These are phyloP conservation scores for Falcunculus frontatus DNA, from an alignment of 2,113 vertebrate species.

Conservation along the genomic window DNA sequence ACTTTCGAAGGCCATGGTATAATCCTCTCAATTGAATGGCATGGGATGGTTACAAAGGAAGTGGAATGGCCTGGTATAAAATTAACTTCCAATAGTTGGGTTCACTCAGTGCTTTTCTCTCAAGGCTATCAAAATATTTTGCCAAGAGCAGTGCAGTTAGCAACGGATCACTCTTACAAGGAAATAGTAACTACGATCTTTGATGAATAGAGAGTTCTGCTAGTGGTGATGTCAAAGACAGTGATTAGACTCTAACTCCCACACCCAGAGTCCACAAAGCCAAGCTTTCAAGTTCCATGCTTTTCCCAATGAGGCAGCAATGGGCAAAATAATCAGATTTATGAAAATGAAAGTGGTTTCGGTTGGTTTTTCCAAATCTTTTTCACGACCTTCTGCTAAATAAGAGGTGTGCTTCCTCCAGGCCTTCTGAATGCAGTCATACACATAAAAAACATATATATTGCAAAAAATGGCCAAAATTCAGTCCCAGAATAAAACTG, in stretches of 20 bases:
- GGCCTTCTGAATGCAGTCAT: background rate
- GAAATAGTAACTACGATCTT: background rate
- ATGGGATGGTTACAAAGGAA: background rate
- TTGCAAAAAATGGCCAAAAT: conserved; percentile 63
- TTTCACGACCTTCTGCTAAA: background rate
- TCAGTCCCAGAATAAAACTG: conserved; percentile 63
- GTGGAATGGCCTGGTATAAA: background rate
- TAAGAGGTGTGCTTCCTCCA: conserved; percentile 23
- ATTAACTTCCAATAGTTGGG: background rate
- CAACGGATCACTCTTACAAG: background rate
- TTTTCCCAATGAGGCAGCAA: background rate
- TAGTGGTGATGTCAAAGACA: background rate
- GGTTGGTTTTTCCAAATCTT: background rate
- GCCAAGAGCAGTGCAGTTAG: background rate
- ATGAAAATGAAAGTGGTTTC: background rate
- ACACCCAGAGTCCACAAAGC: background rate
- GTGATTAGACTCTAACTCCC: background rate
- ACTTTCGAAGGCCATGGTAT: background rate
- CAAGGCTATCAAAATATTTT: background rate
- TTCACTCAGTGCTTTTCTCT: background rate
- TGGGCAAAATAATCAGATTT: background rate
- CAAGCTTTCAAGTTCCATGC: background rate
- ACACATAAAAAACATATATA: background rate
- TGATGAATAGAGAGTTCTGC: background rate
- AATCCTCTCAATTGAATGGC: background rate